phyloP scores from a whole-genome alignment of 2,888 invertebrate genomes.

The Sicus ferrugineus region DNA sequence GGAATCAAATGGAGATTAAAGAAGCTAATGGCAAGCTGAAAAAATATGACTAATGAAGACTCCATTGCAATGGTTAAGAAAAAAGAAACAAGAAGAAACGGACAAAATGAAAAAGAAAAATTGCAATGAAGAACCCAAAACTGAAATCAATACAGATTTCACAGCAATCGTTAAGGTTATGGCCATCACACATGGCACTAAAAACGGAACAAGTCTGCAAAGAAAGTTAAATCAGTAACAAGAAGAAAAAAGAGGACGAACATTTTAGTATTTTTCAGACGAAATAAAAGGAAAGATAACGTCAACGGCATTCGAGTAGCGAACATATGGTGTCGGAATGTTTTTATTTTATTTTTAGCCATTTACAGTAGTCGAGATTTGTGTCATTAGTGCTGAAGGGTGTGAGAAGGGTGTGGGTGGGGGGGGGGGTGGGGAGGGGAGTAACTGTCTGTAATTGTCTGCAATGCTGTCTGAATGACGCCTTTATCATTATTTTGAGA shows the following conservation, averaged over 20 bases:
- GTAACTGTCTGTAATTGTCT: neutral
- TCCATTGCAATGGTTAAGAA: neutral
- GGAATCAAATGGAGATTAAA: neutral
- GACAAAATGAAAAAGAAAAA: no score
- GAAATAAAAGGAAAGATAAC: neutral
- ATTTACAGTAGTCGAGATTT: no score
- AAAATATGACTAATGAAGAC: neutral
- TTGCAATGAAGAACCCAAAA: neutral
- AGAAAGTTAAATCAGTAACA: neutral
- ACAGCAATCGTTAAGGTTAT: conserved; percentile 18
- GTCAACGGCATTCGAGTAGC: conserved; percentile 24
- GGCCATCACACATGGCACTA: conserved; percentile 6
- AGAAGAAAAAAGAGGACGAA: conserved; percentile 2
- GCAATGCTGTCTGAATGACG: no score
- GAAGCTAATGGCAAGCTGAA: neutral
- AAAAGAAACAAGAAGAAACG: neutral
- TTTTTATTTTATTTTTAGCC: no score
- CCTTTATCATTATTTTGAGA: no score
- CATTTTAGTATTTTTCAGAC: no score
- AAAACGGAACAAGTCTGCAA: neutral
- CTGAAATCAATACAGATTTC: neutral
- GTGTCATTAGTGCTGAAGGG: neutral
- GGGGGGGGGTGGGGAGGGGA: neutral
- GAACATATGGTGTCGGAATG: conserved; percentile 37
- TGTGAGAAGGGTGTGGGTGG: neutral